These are phyloP conservation scores for Pogonognathellus flavescens DNA, from an alignment of 1,140 invertebrate species.

Conservation along the genomic window DNA sequence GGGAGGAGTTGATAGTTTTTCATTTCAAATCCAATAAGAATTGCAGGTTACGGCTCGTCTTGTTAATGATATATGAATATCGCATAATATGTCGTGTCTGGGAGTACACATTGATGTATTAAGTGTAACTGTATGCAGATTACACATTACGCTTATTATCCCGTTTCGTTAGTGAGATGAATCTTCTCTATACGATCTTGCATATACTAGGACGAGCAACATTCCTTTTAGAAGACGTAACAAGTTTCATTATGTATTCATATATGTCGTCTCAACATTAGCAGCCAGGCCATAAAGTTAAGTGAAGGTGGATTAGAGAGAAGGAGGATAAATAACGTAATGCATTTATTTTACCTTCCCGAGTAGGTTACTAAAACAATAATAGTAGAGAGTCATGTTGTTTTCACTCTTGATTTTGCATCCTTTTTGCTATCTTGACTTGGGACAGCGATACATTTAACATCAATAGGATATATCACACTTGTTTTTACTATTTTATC, in stretches of 20 bases:
- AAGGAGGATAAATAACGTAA: too few relatives aligned
- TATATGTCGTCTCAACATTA: too few relatives aligned
- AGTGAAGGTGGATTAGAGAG: constrained; percentile 17
- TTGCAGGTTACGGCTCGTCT: constrained; percentile 10
- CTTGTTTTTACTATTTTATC: too few relatives aligned
- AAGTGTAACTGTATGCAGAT: constrained; percentile 13
- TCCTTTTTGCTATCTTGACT: not conserved
- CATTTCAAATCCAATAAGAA: constrained; percentile 23
- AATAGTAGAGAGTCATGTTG: not conserved
- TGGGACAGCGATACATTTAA: too few relatives aligned
- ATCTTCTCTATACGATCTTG: too few relatives aligned
- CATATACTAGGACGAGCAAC: not conserved
- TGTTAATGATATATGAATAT: not conserved
- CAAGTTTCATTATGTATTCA: constrained; percentile 2
- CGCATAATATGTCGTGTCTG: not conserved
- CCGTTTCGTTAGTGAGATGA: too few relatives aligned
- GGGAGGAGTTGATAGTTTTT: constrained; percentile 46
- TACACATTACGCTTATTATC: constrained; percentile 25
- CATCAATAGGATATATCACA: too few relatives aligned
- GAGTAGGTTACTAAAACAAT: not conserved
- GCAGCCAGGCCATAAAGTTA: not conserved
- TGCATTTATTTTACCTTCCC: not conserved
- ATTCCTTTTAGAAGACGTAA: constrained; percentile 31
- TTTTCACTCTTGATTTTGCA: not conserved
- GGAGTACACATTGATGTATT: not conserved